phyloP scores from a whole-genome alignment of 2,888 invertebrate species.

The Acanthosepion lycidas region DNA sequence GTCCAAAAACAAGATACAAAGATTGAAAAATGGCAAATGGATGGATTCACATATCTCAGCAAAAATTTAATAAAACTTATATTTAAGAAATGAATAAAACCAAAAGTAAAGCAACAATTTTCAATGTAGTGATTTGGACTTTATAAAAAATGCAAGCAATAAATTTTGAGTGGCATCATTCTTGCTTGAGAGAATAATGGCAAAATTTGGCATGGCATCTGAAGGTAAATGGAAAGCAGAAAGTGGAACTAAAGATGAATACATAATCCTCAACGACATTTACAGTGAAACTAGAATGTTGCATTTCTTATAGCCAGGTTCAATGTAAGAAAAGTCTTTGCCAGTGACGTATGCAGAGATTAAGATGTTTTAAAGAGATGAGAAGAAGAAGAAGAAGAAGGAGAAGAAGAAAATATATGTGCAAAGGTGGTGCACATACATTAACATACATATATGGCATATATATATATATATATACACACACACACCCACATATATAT shows the following conservation, averaged over 20 bases:
- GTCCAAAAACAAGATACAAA: background rate
- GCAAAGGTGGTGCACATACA: too few species aligned
- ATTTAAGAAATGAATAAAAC: background rate
- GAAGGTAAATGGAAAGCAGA: background rate
- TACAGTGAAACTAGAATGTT: background rate
- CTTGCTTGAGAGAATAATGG: background rate
- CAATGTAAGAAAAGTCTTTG: background rate
- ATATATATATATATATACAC: too few species aligned
- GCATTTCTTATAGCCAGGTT: background rate
- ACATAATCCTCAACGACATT: slow-evolving; percentile 4
- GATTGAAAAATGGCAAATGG: background rate
- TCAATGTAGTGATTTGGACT: background rate
- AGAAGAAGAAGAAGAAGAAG: background rate
- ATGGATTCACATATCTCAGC: background rate
- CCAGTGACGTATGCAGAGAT: background rate
- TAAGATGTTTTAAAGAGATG: background rate
- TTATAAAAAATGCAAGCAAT: background rate
- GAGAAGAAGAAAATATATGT: background rate
- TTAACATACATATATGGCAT: too few species aligned
- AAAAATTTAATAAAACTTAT: background rate
- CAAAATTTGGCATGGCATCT: background rate
- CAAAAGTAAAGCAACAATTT: background rate
- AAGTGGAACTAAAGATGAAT: background rate
- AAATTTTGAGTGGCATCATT: background rate
- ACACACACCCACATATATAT: too few species aligned